Evolutionary conservation across 2,888 invertebrate genomes (phyloP).

Genomic region (Oegoconia quadripuncta): DNA sequence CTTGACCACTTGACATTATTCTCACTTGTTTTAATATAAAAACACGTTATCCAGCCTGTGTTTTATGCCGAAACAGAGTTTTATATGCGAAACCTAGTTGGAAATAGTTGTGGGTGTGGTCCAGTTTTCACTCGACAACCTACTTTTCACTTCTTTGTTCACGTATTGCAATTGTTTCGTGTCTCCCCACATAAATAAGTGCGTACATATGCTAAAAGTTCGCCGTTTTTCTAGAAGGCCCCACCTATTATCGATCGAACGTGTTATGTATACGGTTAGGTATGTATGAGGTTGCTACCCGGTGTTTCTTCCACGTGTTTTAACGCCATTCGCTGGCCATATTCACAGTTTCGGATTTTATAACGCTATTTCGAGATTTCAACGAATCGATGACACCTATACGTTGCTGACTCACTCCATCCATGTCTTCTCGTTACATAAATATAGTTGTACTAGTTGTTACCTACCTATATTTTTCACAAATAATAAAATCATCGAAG

Average conservation of each 20-base stretch:
- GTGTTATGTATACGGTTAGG: too few species aligned
- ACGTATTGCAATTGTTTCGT: background rate
- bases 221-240: constrained; percentile 15
- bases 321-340: constrained; percentile 31
- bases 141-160: constrained; percentile 11
- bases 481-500: too few species aligned
- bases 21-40: constrained; percentile 3
- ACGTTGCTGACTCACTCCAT: too few species aligned
- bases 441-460: too few species aligned
- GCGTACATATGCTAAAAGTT: constrained; percentile 15
- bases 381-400: too few species aligned
- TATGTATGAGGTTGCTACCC: constrained; percentile 13
- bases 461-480: too few species aligned
- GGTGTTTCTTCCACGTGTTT: constrained; percentile 35
- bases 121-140: constrained; percentile 4
- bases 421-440: too few species aligned
- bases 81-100: background rate
- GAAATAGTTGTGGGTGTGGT: constrained; percentile 12
- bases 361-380: constrained; percentile 8
- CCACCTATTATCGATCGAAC: constrained; percentile 37
- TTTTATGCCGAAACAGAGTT: background rate
- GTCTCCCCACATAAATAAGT: background rate
- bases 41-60: too few species aligned
- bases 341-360: constrained; percentile 15
- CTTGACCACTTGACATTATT: constrained; percentile 12